These are phyloP conservation scores for Aphodius sticticus DNA, from an alignment of 2,888 invertebrate species.

Conservation along the genomic window DNA sequence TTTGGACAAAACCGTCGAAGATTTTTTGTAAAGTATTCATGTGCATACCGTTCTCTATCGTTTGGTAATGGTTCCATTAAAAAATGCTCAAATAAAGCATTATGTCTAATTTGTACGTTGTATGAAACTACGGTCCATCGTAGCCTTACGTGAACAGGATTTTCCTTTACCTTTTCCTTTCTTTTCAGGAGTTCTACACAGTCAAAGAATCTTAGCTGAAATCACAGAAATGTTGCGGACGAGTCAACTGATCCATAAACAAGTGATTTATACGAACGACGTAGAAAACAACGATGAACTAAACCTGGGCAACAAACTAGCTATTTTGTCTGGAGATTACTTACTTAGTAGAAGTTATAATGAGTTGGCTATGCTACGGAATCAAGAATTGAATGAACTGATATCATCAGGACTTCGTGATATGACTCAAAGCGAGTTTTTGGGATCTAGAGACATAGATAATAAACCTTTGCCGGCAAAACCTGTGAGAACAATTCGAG, in stretches of 20 bases:
- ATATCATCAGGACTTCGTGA: conserved; percentile 89
- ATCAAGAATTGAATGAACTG: conserved; percentile 82
- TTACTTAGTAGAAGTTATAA: conserved; percentile 86
- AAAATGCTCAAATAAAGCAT: no score
- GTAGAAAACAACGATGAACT: conserved; percentile 68
- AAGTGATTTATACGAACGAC: conserved; percentile 80
- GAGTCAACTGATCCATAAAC: conserved; percentile 82
- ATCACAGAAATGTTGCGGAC: conserved; percentile 96
- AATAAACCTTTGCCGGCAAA: conserved; percentile 79
- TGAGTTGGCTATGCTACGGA: conserved; percentile 80
- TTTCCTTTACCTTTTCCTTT: no score
- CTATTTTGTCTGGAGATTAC: conserved; percentile 88
- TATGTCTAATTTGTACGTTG: no score
- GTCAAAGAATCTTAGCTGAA: conserved; percentile 88
- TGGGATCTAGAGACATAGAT: conserved; percentile 81
- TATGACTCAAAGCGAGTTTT: conserved; percentile 87
- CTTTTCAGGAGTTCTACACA: conserved; percentile 72
- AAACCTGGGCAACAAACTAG: conserved; percentile 94
- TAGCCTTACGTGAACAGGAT: no score
- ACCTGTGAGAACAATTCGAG: conserved; percentile 34
- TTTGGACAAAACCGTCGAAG: no score
- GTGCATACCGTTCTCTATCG: no score
- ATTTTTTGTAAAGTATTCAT: no score
- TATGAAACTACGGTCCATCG: no score
- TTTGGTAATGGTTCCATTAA: no score